Conservation (phyloP, 2,797 vertebrate species). For the Calcarius lapponicus region DNA sequence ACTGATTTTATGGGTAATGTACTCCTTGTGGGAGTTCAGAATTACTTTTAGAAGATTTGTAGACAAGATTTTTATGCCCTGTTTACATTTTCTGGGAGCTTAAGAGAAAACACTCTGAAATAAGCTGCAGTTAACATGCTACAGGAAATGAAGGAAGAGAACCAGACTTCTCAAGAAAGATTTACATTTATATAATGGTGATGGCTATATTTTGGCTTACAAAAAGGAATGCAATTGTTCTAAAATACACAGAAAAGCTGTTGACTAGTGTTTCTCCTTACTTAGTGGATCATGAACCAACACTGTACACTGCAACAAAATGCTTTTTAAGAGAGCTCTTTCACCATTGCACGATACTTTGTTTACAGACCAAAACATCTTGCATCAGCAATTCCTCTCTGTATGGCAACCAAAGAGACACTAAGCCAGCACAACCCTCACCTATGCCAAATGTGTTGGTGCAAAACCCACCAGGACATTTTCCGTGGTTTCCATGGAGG, state of each 20-base stretch:
- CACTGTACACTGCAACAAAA: neutral
- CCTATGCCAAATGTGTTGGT: neutral
- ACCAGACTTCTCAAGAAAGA: slow-evolving; percentile 27
- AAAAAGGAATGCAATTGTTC: slow-evolving; percentile 30
- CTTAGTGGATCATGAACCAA: neutral
- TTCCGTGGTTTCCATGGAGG: neutral
- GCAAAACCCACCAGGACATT: neutral
- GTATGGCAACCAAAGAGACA: neutral
- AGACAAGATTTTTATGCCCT: slow-evolving; percentile 31
- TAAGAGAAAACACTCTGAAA: slow-evolving; percentile 38
- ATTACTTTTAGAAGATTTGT: neutral
- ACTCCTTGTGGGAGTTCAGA: slow-evolving; percentile 3
- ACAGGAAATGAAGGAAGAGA: slow-evolving; percentile 54
- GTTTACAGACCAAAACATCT: neutral
- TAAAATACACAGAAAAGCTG: slow-evolving; percentile 17
- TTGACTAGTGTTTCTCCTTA: neutral
- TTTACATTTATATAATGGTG: neutral
- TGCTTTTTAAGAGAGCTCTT: neutral
- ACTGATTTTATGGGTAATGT: neutral
- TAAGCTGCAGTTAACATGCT: slow-evolving; percentile 12
- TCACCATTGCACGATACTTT: neutral
- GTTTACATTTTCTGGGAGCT: slow-evolving; percentile 54
- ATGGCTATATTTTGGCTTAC: slow-evolving; percentile 27
- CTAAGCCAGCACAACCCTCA: neutral
- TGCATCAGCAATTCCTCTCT: neutral